Conservation (phyloP, 2,797 vertebrate genomes). For the Phalloptychus januarius region DNA sequence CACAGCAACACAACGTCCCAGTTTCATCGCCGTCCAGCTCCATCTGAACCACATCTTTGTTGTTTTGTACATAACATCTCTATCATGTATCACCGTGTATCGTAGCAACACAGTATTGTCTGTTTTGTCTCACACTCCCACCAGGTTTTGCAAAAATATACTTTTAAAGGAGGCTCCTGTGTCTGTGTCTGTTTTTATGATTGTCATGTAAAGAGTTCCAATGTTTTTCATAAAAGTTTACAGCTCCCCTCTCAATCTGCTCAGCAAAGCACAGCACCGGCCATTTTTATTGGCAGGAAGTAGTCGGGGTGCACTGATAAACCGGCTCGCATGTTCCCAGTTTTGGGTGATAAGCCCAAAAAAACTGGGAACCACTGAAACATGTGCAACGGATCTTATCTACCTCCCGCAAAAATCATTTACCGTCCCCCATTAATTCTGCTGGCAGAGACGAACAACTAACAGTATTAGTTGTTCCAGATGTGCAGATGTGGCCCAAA, state of each 20-base stretch:
- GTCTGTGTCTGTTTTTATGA: background rate
- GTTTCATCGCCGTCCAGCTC: slow-evolving; percentile 91
- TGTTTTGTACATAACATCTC: slow-evolving; percentile 90
- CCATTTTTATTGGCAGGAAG: background rate
- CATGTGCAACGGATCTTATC: background rate
- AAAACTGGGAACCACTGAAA: no score
- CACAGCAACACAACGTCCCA: slow-evolving; percentile 84
- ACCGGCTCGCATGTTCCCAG: background rate
- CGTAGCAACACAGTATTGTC: slow-evolving; percentile 82
- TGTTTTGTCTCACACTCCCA: slow-evolving; percentile 43
- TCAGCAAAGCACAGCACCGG: background rate
- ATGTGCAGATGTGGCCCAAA: no score
- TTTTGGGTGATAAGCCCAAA: background rate
- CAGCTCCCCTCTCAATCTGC: background rate
- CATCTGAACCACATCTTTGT: slow-evolving; percentile 80
- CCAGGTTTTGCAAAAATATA: slow-evolving; percentile 85
- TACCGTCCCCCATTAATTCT: background rate
- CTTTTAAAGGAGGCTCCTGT: slow-evolving; percentile 29
- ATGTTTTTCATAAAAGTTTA: background rate
- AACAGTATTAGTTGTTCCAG: no score
- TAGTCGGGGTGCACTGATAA: background rate
- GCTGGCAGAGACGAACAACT: background rate
- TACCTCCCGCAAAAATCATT: background rate
- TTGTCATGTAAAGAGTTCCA: background rate
- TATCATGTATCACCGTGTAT: slow-evolving; percentile 90